These are phyloP conservation scores for Aeoliscus strigatus DNA, from an alignment of 2,797 vertebrate species.

Conservation along the genomic window DNA sequence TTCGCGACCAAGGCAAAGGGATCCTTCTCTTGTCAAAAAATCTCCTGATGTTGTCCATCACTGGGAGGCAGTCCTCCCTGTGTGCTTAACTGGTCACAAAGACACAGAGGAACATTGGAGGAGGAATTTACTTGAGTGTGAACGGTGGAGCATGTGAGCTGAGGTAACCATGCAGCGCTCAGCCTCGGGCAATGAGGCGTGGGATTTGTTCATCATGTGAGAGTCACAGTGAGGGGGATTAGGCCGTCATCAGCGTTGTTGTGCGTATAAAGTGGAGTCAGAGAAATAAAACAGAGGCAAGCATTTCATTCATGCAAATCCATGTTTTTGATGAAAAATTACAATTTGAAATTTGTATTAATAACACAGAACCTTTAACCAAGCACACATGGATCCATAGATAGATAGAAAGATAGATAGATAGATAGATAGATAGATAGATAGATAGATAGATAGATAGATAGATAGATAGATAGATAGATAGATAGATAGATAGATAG, in stretches of 20 bases:
- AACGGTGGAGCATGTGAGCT: slow-evolving; percentile 50
- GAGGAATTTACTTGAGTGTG: slow-evolving; percentile 6
- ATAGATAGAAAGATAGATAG: too few relatives aligned
- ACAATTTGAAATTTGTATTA: too few relatives aligned
- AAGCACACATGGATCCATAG: too few relatives aligned
- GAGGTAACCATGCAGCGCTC: slow-evolving; percentile 32
- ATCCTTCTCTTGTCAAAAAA: slow-evolving; percentile 38
- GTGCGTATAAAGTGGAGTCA: background rate
- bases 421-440: too few relatives aligned
- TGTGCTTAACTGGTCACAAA: slow-evolving; percentile 17
- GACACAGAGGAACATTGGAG: background rate
- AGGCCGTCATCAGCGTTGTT: slow-evolving; percentile 27
- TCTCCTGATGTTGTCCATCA: slow-evolving; percentile 51
- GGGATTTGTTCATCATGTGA: slow-evolving; percentile 71
- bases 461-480: too few relatives aligned
- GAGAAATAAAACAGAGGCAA: too few relatives aligned
- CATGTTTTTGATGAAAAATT: background rate
- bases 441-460: too few relatives aligned
- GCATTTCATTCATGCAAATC: too few relatives aligned
- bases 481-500: too few relatives aligned
- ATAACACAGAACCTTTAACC: too few relatives aligned
- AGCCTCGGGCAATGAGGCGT: slow-evolving; percentile 33
- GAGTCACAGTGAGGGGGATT: slow-evolving; percentile 72
- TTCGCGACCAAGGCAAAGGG: slow-evolving; percentile 48
- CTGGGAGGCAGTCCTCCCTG: slow-evolving; percentile 14